Evolutionary conservation across 2,888 invertebrate genomes (phyloP).

Genomic region (Drosophila leonis): DNA sequence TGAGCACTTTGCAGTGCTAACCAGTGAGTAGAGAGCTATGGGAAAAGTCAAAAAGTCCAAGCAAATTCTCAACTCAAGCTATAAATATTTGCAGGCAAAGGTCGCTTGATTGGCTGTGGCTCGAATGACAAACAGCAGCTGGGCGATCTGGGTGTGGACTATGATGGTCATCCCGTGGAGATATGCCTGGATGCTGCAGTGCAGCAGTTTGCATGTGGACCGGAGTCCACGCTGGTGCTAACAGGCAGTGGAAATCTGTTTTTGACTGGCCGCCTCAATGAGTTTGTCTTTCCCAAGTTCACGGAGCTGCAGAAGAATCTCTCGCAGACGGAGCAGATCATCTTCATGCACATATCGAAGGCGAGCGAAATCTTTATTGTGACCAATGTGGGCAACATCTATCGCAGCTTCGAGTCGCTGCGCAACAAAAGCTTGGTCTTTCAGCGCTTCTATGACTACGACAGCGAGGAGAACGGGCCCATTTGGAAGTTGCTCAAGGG

Average conservation of each 20-base stretch:
- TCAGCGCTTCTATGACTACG: constrained; percentile 85
- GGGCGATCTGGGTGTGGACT: constrained; percentile 71
- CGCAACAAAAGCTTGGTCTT: constrained; percentile 84
- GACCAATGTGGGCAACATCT: constrained; percentile 83
- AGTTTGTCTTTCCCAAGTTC: constrained; percentile 83
- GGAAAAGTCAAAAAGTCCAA: no score
- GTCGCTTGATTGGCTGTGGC: constrained; percentile 84
- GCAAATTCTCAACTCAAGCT: background rate
- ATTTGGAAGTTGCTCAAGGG: constrained; percentile 84
- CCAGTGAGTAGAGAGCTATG: constrained; percentile 76
- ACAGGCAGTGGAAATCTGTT: constrained; percentile 82
- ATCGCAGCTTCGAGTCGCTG: constrained; percentile 83
- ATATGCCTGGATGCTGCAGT: constrained; percentile 79
- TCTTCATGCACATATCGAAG: constrained; percentile 84
- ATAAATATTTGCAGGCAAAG: constrained; percentile 66
- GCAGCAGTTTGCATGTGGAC: constrained; percentile 83
- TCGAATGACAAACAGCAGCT: constrained; percentile 82
- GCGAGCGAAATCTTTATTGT: constrained; percentile 84
- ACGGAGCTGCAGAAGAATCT: constrained; percentile 84
- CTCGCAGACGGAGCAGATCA: constrained; percentile 81
- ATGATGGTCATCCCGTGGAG: constrained; percentile 80
- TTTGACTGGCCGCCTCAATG: constrained; percentile 83
- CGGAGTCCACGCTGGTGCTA: constrained; percentile 83
- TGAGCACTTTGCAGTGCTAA: constrained; percentile 84
- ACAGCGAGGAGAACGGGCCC: constrained; percentile 85